Percentiles rank a stretch among this genome's conserved stretches.
These are phyloP conservation scores for Petrocephalus sullivani DNA, from an alignment of 2,797 vertebrate species.

Conservation along the genomic window DNA sequence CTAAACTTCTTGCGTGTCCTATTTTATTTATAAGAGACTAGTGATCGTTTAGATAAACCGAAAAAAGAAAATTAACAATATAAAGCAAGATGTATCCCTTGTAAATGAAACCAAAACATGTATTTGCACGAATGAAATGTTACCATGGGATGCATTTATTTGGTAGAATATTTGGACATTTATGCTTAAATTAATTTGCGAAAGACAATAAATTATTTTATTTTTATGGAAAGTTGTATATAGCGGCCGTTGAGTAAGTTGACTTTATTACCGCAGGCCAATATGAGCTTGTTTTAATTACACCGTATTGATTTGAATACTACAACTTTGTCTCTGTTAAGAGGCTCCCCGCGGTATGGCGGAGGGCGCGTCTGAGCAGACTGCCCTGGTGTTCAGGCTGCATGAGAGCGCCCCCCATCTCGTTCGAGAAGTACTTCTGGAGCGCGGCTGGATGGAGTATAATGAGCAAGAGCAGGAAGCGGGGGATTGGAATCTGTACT, in stretches of 20 bases:
- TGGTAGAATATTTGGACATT: background rate
- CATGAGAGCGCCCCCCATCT: slow-evolving; percentile 55
- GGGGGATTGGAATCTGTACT: slow-evolving; percentile 72
- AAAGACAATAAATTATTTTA: background rate
- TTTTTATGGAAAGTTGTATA: background rate
- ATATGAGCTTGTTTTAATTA: background rate
- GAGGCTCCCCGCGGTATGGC: slow-evolving; percentile 34
- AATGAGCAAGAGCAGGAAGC: slow-evolving; percentile 45
- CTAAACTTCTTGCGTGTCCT: background rate
- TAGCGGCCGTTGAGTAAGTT: background rate
- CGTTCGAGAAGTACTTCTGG: slow-evolving; percentile 71
- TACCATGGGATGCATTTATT: background rate
- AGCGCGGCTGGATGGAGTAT: slow-evolving; percentile 69
- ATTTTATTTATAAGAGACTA: background rate
- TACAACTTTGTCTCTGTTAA: background rate
- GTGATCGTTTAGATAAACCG: background rate
- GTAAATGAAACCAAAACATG: background rate
- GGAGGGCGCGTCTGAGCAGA: background rate
- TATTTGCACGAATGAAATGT: background rate
- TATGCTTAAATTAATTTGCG: background rate
- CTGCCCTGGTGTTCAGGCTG: slow-evolving; percentile 62
- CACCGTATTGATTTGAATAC: background rate
- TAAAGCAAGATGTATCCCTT: background rate
- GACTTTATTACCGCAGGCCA: background rate
- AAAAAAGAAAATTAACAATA: background rate